phyloP scores from a whole-genome alignment of 2,797 vertebrate species.

The Xiphophorus birchmanni region DNA sequence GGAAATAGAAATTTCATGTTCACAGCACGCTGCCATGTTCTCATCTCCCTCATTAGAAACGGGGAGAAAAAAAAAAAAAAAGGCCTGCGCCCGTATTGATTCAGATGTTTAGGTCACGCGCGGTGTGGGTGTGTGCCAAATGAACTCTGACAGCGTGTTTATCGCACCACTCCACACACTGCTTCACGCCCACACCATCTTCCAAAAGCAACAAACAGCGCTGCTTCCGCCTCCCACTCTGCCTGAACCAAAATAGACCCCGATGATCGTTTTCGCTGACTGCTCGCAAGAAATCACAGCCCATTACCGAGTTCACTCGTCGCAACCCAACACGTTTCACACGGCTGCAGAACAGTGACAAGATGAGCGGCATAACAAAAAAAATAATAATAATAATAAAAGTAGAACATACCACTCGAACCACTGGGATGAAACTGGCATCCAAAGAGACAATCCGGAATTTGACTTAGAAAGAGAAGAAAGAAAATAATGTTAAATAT shows the following conservation, averaged over 20 bases:
- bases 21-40: constrained; percentile 13
- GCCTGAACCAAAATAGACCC: constrained; percentile 72
- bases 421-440: constrained; percentile 68
- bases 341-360: neutral
- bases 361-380: neutral
- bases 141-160: constrained; percentile 77
- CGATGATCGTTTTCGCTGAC: constrained; percentile 37
- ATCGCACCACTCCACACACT: constrained; percentile 68
- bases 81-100: constrained; percentile 63
- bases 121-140: constrained; percentile 64
- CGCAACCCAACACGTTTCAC: neutral
- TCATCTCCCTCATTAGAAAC: constrained; percentile 34
- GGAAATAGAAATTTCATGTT: constrained; percentile 6
- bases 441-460: constrained; percentile 84
- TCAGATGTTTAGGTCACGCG: constrained; percentile 75
- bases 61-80: constrained; percentile 17
- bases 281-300: constrained; percentile 41
- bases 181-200: constrained; percentile 68
- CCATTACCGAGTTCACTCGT: constrained; percentile 33
- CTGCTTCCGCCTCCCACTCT: constrained; percentile 66
- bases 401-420: constrained; percentile 66
- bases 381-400: neutral
- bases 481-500: neutral
- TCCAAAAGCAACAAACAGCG: constrained; percentile 70
- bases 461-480: constrained; percentile 68